These are phyloP conservation scores for Python bivittatus DNA, from an alignment of 2,113 vertebrate genomes.

Conservation along the genomic window DNA sequence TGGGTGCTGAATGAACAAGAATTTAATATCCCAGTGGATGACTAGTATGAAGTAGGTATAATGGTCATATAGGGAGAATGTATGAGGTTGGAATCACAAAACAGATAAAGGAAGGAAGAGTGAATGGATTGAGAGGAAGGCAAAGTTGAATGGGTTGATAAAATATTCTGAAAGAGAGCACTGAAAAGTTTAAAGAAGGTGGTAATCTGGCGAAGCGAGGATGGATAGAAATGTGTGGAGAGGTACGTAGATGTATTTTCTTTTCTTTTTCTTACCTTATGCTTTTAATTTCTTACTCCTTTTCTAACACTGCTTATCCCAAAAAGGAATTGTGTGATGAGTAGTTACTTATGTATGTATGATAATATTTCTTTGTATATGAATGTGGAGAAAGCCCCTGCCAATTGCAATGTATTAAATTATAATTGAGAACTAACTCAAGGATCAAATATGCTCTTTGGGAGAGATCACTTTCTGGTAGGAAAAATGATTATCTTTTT, in stretches of 20 bases:
- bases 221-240: not conserved
- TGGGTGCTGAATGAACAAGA: not conserved
- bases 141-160: not conserved
- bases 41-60: not conserved
- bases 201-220: not conserved
- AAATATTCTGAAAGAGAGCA: not conserved
- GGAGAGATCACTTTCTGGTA: constrained; percentile 62
- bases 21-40: not conserved
- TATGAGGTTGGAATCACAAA: not conserved
- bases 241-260: not conserved
- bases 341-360: not conserved
- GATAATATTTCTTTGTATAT: constrained; percentile 51
- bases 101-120: not conserved
- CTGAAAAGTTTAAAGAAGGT: not conserved
- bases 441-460: constrained; percentile 76
- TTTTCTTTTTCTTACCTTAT: not conserved
- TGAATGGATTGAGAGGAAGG: not conserved
- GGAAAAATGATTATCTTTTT: constrained; percentile 66
- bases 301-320: not conserved
- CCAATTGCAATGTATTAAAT: constrained; percentile 68
- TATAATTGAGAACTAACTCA: constrained; percentile 77
- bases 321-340: not conserved
- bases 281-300: not conserved
- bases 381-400: constrained; percentile 54
- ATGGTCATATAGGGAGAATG: not conserved